These are phyloP conservation scores for Drosophila mojavensis DNA, from an alignment of 1,140 invertebrate genomes.

Conservation along the genomic window DNA sequence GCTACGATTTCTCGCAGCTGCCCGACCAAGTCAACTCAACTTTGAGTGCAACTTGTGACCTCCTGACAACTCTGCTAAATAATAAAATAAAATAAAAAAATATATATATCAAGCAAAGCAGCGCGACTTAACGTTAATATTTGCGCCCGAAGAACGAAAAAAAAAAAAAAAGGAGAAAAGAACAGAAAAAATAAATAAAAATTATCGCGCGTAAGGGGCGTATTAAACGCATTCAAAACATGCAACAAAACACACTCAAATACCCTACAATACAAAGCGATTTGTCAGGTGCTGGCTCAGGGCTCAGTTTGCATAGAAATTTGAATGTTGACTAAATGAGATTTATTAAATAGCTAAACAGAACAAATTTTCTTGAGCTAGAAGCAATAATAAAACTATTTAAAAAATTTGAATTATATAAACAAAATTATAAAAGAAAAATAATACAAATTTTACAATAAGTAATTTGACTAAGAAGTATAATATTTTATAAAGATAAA, in stretches of 20 bases:
- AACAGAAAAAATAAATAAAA: conserved; percentile 45
- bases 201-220: conserved; percentile 58
- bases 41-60: no score
- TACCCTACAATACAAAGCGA: background rate
- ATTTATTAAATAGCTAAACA: no score
- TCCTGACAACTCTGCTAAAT: conserved; percentile 37
- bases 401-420: no score
- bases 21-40: background rate
- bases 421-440: no score
- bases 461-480: no score
- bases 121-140: conserved; percentile 58
- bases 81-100: conserved; percentile 14
- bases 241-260: conserved; percentile 17
- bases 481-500: no score
- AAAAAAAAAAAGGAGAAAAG: background rate
- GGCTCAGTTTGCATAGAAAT: no score
- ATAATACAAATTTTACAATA: no score
- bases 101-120: conserved; percentile 9
- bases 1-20: background rate
- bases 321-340: no score
- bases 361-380: no score
- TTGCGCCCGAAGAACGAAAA: conserved; percentile 39
- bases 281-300: background rate
- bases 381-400: no score
- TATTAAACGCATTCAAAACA: conserved; percentile 58